phyloP scores from a whole-genome alignment of 2,888 invertebrate species.

The Eupithecia exiguata region DNA sequence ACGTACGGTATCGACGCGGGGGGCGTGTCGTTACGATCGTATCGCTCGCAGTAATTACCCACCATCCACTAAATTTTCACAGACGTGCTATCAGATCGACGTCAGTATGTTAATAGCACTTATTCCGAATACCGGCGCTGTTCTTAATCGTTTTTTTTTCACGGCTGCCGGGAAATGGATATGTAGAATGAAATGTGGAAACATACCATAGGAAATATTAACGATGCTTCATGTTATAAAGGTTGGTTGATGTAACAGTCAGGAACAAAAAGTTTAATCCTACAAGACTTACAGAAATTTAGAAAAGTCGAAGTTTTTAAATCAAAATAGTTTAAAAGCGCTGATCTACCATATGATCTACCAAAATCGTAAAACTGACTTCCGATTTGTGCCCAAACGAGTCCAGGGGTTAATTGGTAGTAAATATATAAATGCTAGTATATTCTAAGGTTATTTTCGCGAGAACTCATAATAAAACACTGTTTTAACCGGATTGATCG shows the following conservation, averaged over 20 bases:
- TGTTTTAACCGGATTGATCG: too few species aligned
- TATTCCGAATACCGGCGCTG: conserved; percentile 68
- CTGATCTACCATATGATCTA: too few species aligned
- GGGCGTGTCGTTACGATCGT: conserved; percentile 70
- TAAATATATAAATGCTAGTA: too few species aligned
- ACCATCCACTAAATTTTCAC: conserved; percentile 78
- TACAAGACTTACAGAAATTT: too few species aligned
- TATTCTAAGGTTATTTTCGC: too few species aligned
- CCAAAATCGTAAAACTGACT: too few species aligned
- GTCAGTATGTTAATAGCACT: conserved; percentile 76
- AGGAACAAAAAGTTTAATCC: not conserved
- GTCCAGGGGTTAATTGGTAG: too few species aligned
- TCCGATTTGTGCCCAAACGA: too few species aligned
- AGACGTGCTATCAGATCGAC: conserved; percentile 74
- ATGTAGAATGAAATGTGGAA: conserved; percentile 29
- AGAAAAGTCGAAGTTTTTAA: too few species aligned
- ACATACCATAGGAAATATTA: conserved; percentile 19
- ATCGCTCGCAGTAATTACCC: conserved; percentile 72
- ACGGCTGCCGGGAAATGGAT: conserved; percentile 34
- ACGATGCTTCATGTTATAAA: not conserved
- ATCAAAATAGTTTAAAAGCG: too few species aligned
- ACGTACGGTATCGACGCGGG: conserved; percentile 55
- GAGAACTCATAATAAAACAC: too few species aligned
- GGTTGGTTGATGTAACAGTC: not conserved
- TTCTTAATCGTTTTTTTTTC: conserved; percentile 64